Evolutionary conservation across 1,140 invertebrate species (phyloP), one percentile per base, ranked within the genome.

Genomic region (Papilio xuthus): DNA sequence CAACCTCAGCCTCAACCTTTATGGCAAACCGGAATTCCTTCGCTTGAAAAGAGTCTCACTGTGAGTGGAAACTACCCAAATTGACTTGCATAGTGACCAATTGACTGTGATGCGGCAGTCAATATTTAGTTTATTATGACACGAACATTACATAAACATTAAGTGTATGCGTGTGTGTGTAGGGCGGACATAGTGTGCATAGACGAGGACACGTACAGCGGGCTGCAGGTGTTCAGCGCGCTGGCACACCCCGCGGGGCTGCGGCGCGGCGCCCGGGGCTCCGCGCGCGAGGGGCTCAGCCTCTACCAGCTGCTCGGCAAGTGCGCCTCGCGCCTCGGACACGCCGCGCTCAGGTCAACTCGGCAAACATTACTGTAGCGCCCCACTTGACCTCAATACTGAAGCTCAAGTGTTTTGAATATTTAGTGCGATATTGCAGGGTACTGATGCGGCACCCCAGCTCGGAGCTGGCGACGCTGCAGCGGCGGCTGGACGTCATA

Each of bases 161-260:
- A 13, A 26, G 53, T n/a, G 13, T 69, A 18, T 20, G 18, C 23
- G 82, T 15, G 86, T 20, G 10, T 50, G 74, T 50, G 20, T 81
- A 97, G 96, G 83, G 90, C 95, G 67, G 95, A 97, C 84, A 94
- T 96, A 82, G 95, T 98, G 28, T 95, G 95, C 81, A 94, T 98
- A 12, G 97, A 97, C 90, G 95, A 96, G 60, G 96, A 96, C 81
- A 96, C 96, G 3, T 97, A 96, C 86, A 95, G 95, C 78, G 95
- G 96, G 15, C 89, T 98, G 12, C 96, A 97, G 92, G 96, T 98
- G 67, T 97, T 98, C 85, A 95, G 95, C 63, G 94, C 95, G 28
- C 94, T 95, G 60, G 92, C 95, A n/a, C 97, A 98, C 90, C 97
- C 97, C 9, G 97, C 97, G 80, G 94, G 95, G 23, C 97, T 96